Evolutionary conservation across 2,797 vertebrate species (phyloP).

Genomic region (Simalia tracyae): DNA sequence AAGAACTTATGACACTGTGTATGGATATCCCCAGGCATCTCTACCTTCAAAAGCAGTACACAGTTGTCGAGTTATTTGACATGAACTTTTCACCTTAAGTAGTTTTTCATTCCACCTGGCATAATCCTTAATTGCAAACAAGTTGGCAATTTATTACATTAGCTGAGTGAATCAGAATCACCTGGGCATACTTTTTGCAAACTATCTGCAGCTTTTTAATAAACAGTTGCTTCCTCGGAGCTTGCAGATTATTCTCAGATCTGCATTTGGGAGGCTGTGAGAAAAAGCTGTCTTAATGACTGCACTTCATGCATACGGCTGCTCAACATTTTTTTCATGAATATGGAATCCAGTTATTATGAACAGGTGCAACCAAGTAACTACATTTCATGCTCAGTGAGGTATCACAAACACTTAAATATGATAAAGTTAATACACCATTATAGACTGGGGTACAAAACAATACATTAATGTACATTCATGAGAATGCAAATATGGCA

Average conservation of each 20-base stretch:
- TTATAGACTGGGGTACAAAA: conserved; percentile 48
- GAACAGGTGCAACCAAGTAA: conserved; percentile 62
- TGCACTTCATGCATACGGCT: conserved; percentile 7
- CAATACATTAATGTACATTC: conserved; percentile 56
- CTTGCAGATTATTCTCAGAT: conserved; percentile 23
- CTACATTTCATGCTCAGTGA: conserved; percentile 59
- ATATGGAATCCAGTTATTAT: conserved; percentile 57
- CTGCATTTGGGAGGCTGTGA: conserved; percentile 10
- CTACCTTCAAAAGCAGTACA: conserved; percentile 23
- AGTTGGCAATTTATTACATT: conserved; percentile 30
- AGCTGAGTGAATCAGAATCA: conserved; percentile 29
- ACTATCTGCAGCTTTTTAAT: conserved; percentile 23
- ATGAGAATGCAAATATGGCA: conserved; percentile 59
- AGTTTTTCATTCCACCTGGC: conserved; percentile 26
- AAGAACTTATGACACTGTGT: background rate
- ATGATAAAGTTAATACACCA: conserved; percentile 57
- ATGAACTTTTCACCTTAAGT: conserved; percentile 16
- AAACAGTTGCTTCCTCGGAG: conserved; percentile 22
- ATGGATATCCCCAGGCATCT: conserved; percentile 3
- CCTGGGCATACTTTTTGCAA: conserved; percentile 24
- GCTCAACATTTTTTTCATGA: conserved; percentile 43
- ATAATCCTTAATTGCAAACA: conserved; percentile 23
- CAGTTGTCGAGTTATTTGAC: conserved; percentile 13
- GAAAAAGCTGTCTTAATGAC: conserved; percentile 43
- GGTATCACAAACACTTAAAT: conserved; percentile 58